Evolutionary conservation across 2,113 vertebrate species (phyloP).

Genomic region (Calyptommatus sinebrachiatus): DNA sequence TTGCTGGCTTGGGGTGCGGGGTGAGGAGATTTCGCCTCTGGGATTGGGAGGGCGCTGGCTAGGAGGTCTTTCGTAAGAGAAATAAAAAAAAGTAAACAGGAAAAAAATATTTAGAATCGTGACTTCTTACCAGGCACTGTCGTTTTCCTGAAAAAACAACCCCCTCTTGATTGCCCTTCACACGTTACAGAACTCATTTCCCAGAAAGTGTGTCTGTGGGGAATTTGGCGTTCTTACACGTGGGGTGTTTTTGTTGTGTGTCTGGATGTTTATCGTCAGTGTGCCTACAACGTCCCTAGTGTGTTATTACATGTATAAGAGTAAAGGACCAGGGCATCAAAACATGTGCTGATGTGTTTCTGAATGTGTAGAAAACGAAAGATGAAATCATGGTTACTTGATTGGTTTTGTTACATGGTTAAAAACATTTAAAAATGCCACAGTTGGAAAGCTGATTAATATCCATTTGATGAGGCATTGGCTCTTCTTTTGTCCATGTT

Average conservation of each 20-base stretch:
- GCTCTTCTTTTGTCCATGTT: not conserved
- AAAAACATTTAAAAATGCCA: not conserved
- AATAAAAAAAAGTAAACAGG: not conserved
- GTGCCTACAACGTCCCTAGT: not conserved
- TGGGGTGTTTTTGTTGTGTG: not conserved
- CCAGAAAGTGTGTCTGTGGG: not conserved
- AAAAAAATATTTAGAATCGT: not conserved
- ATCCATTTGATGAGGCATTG: not conserved
- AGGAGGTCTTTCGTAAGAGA: not conserved
- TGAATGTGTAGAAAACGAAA: not conserved
- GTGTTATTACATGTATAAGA: not conserved
- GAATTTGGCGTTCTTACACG: not conserved
- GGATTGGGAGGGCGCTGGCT: too few species aligned
- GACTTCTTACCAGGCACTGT: not conserved
- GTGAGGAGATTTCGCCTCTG: not conserved
- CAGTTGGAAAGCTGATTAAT: not conserved
- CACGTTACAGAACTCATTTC: not conserved
- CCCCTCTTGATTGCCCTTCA: not conserved
- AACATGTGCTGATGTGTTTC: too few species aligned
- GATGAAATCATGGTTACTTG: not conserved
- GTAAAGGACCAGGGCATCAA: not conserved
- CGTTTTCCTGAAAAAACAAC: not conserved
- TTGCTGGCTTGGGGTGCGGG: not conserved
- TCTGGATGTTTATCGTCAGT: not conserved
- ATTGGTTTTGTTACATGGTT: too few species aligned